phyloP scores from a whole-genome alignment of 1,140 invertebrate species.

The Micrasema minimum region DNA sequence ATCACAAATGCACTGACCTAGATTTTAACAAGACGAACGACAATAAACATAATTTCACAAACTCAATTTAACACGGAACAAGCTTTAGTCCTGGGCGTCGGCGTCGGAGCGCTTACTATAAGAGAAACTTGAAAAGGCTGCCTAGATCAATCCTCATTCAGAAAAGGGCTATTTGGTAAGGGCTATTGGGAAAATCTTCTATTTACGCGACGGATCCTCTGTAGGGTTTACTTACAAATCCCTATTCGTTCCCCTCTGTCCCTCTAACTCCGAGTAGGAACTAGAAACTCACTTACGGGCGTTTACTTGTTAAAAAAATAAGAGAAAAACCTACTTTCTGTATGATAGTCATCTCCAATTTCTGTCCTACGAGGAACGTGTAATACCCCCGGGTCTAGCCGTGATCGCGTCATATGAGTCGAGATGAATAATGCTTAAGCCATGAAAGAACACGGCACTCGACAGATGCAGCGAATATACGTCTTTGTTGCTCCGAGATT shows the following conservation, averaged over 20 bases:
- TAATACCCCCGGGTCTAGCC: slow-evolving; percentile 11
- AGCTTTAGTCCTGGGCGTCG: not conserved
- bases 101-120: slow-evolving; percentile 3
- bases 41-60: slow-evolving; percentile 17
- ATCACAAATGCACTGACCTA: slow-evolving; percentile 12
- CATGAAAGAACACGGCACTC: not conserved
- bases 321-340: slow-evolving; percentile 3
- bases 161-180: slow-evolving; percentile 24
- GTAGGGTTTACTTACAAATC: slow-evolving; percentile 34
- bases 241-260: slow-evolving; percentile 26
- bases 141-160: slow-evolving; percentile 38
- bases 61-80: slow-evolving; percentile 30
- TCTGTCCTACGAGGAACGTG: not conserved
- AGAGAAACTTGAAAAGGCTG: slow-evolving; percentile 14
- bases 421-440: slow-evolving; percentile 17
- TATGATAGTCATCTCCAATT: slow-evolving; percentile 19
- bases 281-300: slow-evolving; percentile 1
- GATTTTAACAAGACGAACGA: slow-evolving; percentile 22
- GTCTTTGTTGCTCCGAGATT: slow-evolving; percentile 16
- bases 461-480: slow-evolving; percentile 17
- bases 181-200: slow-evolving; percentile 33
- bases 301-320: slow-evolving; percentile 4
- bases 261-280: not conserved
- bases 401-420: not conserved
- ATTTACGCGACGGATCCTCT: slow-evolving; percentile 32